A percentile compares a stretch with the other conserved stretches of the same genome.
phyloP scores from a whole-genome alignment of 2,113 vertebrate genomes.

The Cheirogaleus medius region DNA sequence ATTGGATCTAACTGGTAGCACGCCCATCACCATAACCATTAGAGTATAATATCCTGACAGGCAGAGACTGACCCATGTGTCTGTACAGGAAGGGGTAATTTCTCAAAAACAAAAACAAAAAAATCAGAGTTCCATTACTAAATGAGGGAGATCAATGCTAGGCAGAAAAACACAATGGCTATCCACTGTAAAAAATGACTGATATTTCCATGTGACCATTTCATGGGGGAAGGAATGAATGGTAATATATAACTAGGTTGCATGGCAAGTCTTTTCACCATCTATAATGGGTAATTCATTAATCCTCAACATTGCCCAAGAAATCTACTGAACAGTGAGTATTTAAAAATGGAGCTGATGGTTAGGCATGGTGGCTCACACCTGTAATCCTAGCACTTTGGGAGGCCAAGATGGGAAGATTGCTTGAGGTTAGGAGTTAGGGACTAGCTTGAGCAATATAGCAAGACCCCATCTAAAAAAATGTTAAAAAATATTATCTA shows the following conservation, averaged over 20 bases:
- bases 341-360: neutral
- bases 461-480: too few relatives aligned
- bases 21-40: neutral
- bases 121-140: neutral
- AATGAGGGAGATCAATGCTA: neutral
- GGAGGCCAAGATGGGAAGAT: too few relatives aligned
- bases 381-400: too few relatives aligned
- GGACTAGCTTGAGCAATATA: too few relatives aligned
- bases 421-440: too few relatives aligned
- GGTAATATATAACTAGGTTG: neutral
- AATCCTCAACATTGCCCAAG: neutral
- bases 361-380: too few relatives aligned
- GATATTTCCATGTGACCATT: neutral
- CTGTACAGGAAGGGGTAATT: neutral
- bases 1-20: neutral
- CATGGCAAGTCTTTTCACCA: neutral
- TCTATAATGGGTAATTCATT: neutral
- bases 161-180: neutral
- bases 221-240: neutral
- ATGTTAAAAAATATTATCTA: too few relatives aligned
- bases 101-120: neutral
- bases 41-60: neutral
- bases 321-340: neutral
- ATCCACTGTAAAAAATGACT: neutral
- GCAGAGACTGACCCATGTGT: neutral